These are phyloP conservation scores for Aspidiotus destructor DNA, from an alignment of 2,888 invertebrate genomes.

Conservation along the genomic window DNA sequence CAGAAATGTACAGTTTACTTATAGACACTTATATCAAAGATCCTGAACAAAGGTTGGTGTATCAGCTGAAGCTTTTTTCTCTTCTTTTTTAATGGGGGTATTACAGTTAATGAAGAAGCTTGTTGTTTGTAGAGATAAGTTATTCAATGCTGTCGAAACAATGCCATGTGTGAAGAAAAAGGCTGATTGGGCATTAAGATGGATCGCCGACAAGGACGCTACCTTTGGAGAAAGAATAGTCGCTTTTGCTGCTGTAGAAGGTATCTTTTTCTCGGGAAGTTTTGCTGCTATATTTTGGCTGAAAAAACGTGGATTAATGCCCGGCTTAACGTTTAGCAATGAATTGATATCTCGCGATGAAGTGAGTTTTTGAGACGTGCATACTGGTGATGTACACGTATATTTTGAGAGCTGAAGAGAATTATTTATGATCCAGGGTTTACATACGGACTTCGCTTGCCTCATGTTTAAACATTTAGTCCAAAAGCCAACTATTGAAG, in stretches of 20 bases:
- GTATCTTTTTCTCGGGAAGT: slow-evolving; percentile 98
- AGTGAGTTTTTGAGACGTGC: slow-evolving; percentile 43
- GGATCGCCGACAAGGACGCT: slow-evolving; percentile 81
- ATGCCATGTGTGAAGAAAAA: slow-evolving; percentile 94
- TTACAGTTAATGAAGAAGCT: not conserved
- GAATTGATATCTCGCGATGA: slow-evolving; percentile 97
- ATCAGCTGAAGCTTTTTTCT: not conserved
- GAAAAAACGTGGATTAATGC: slow-evolving; percentile 97
- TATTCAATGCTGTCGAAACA: slow-evolving; percentile 96
- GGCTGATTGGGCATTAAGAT: slow-evolving; percentile 95
- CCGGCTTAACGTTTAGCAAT: slow-evolving; percentile 96
- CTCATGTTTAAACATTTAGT: slow-evolving; percentile 88
- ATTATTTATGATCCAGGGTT: slow-evolving; percentile 53
- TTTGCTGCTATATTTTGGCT: slow-evolving; percentile 99
- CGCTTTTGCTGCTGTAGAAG: slow-evolving; percentile 98
- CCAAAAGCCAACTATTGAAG: slow-evolving; percentile 70
- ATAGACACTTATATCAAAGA: slow-evolving; percentile 95
- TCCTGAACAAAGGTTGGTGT: slow-evolving; percentile 60
- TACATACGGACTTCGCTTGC: slow-evolving; percentile 98
- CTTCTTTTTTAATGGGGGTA: too few species aligned
- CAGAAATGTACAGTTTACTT: slow-evolving; percentile 97
- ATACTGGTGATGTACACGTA: too few species aligned
- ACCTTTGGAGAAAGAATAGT: slow-evolving; percentile 90
- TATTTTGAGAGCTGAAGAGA: not conserved
- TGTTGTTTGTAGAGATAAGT: slow-evolving; percentile 55